These are phyloP conservation scores for Stylophora pistillata DNA, from an alignment of 64 coral and sea anemone genomes.

Conservation along the genomic window DNA sequence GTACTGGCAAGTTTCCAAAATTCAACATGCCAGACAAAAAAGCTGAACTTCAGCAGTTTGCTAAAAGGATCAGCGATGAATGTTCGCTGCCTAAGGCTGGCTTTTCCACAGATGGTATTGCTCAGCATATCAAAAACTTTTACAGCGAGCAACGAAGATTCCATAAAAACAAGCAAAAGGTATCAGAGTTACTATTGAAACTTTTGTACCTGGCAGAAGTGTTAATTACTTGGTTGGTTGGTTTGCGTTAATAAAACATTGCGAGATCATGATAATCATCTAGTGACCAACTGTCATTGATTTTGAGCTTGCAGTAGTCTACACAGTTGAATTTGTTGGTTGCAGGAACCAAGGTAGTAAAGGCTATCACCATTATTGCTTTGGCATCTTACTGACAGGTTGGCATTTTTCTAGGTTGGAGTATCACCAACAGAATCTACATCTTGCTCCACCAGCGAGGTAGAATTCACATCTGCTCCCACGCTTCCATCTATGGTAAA, in stretches of 20 bases:
- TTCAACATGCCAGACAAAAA: constrained; percentile 26
- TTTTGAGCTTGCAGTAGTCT: neutral
- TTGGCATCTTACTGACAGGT: constrained; percentile 10
- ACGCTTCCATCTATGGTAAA: constrained; percentile 27
- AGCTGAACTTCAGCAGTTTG: constrained; percentile 30
- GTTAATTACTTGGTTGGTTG: neutral
- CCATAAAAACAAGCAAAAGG: constrained; percentile 4
- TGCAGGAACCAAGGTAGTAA: neutral
- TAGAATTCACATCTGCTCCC: constrained; percentile 5
- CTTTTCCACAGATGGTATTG: constrained; percentile 40
- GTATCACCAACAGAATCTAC: neutral
- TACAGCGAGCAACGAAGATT: constrained; percentile 45
- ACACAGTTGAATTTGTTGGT: neutral
- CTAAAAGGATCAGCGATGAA: constrained; percentile 1
- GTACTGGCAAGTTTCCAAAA: constrained; percentile 40
- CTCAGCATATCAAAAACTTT: constrained; percentile 29
- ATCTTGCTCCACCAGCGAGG: constrained; percentile 22
- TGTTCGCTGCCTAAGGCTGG: constrained; percentile 26
- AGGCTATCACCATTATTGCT: neutral
- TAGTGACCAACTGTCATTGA: neutral
- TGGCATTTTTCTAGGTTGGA: neutral
- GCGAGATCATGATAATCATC: too few species aligned
- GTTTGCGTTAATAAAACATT: too few species aligned
- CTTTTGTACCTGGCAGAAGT: neutral
- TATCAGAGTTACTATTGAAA: neutral